These are phyloP conservation scores for Lethrus apterus DNA, from an alignment of 1,140 invertebrate genomes.

Conservation along the genomic window DNA sequence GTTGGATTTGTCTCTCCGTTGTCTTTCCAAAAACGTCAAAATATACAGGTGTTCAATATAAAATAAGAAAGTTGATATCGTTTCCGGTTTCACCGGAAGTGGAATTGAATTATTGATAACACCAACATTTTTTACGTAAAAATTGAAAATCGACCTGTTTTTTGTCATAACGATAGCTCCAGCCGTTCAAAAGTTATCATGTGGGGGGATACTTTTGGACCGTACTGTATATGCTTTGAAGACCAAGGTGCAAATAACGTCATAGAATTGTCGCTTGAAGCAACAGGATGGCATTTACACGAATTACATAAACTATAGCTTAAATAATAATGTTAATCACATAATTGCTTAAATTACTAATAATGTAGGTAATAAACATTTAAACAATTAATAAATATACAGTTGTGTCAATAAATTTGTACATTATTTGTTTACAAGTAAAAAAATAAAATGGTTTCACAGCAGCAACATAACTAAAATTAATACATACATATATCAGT, in stretches of 20 bases:
- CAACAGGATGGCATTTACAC: not conserved
- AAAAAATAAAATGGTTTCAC: constrained; percentile 7
- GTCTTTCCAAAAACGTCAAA: too few species aligned
- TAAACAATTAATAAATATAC: constrained; percentile 13
- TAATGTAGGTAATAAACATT: not conserved
- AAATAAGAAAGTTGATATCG: too few species aligned
- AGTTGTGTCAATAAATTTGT: constrained; percentile 10
- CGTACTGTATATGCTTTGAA: not conserved
- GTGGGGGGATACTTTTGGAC: not conserved
- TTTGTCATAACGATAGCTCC: too few species aligned
- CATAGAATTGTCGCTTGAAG: not conserved
- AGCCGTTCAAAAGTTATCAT: too few species aligned
- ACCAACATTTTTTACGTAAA: too few species aligned
- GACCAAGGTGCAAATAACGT: constrained; percentile 1
- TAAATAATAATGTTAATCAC: constrained; percentile 1
- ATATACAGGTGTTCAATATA: too few species aligned
- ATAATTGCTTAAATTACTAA: constrained; percentile 3
- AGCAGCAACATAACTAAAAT: constrained; percentile 25
- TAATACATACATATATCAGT: constrained; percentile 27
- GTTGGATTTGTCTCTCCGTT: too few species aligned
- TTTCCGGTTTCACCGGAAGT: too few species aligned
- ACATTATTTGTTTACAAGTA: constrained; percentile 13
- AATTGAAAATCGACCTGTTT: too few species aligned
- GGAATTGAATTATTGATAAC: too few species aligned
- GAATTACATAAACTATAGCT: constrained; percentile 12